These are phyloP conservation scores for Enoplolaimus lenunculus DNA, from an alignment of 2,888 invertebrate species.

Conservation along the genomic window DNA sequence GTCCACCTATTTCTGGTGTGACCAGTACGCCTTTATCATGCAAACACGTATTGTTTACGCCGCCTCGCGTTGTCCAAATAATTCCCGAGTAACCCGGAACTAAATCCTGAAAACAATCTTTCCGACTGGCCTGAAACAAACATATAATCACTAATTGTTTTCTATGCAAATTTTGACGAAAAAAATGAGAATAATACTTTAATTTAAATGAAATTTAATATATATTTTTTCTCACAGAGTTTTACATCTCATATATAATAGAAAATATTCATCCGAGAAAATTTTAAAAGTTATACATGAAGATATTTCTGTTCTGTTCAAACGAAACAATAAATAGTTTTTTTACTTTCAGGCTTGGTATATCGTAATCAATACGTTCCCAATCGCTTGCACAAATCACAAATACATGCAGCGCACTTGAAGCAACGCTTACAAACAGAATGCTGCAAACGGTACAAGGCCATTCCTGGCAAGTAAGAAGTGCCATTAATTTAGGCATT, in stretches of 20 bases:
- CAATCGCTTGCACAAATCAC: neutral
- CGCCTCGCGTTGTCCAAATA: neutral
- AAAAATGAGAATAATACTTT: too few species aligned
- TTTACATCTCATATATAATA: too few species aligned
- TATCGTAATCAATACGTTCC: slow-evolving; percentile 6
- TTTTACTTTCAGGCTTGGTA: neutral
- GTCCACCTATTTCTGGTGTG: neutral
- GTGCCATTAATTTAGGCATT: too few species aligned
- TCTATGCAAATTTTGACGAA: too few species aligned
- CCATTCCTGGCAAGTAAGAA: neutral
- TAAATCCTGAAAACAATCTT: neutral
- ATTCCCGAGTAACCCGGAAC: neutral
- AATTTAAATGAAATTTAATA: too few species aligned
- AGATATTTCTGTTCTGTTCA: too few species aligned
- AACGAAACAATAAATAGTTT: too few species aligned
- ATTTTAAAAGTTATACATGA: too few species aligned
- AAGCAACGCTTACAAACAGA: neutral
- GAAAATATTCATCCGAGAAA: too few species aligned
- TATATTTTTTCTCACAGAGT: too few species aligned
- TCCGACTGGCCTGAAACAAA: neutral
- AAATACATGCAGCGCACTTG: neutral
- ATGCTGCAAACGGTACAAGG: neutral
- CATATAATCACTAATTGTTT: too few species aligned
- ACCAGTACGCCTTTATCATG: neutral
- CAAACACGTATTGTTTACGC: neutral